phyloP scores from a whole-genome alignment of 1,140 invertebrate genomes.

The Halesus radiatus region DNA sequence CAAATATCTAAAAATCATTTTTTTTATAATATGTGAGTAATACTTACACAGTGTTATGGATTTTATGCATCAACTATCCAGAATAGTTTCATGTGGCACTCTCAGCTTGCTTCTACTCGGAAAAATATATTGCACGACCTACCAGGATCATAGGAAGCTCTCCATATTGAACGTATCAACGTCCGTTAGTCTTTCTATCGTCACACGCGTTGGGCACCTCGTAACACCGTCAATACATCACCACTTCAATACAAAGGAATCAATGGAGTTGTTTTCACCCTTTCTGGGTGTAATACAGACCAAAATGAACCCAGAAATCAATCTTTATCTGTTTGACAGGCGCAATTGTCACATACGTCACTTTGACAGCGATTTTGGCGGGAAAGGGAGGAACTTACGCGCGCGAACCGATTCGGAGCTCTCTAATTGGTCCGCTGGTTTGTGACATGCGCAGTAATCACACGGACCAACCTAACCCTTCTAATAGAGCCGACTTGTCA shows the following conservation, averaged over 20 bases:
- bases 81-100: no score
- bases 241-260: neutral
- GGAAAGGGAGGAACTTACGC: conserved; percentile 13
- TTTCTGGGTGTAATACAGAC: neutral
- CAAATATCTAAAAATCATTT: no score
- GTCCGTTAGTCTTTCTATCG: neutral
- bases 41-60: no score
- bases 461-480: neutral
- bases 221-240: neutral
- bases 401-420: conserved; percentile 18
- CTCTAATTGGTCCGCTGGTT: neutral
- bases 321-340: conserved; percentile 29
- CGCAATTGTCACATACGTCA: conserved; percentile 20
- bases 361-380: conserved; percentile 33
- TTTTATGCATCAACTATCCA: no score
- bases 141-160: neutral
- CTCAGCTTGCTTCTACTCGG: no score
- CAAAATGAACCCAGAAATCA: conserved; percentile 16
- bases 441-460: neutral
- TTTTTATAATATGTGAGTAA: no score
- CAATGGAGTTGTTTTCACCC: neutral
- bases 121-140: neutral
- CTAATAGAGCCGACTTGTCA: neutral
- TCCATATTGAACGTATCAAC: neutral
- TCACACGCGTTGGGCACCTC: neutral